Conservation (phyloP, 2,888 invertebrate genomes). For the Cerastis leucographa region DNA sequence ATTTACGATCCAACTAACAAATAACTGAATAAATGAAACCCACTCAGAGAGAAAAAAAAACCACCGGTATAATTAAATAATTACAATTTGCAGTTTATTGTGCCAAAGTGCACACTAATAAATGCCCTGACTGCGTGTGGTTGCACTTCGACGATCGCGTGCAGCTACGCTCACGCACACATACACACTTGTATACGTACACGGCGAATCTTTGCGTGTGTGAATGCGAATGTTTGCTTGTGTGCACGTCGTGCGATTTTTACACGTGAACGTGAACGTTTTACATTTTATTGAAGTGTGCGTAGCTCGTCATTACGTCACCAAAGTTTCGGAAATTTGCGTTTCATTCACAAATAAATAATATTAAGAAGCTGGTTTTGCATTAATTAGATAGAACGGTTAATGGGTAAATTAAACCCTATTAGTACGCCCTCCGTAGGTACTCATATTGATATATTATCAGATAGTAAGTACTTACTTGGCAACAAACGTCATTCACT, state of each 20-base stretch:
- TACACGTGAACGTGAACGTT: constrained; percentile 67
- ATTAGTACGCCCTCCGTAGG: too few species aligned
- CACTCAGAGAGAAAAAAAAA: constrained; percentile 1
- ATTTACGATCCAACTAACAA: constrained; percentile 5
- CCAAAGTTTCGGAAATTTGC: constrained; percentile 53
- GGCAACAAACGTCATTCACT: background rate
- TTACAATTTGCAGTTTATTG: constrained; percentile 3
- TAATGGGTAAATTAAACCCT: constrained; percentile 15
- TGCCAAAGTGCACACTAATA: constrained; percentile 74
- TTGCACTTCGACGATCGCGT: constrained; percentile 81
- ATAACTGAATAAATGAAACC: constrained; percentile 9
- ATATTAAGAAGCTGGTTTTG: background rate
- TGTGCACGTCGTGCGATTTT: constrained; percentile 64
- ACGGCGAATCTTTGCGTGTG: constrained; percentile 49
- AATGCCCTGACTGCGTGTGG: constrained; percentile 81
- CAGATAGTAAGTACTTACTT: too few species aligned
- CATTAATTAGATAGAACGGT: background rate
- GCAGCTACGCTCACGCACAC: constrained; percentile 76
- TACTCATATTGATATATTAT: too few species aligned
- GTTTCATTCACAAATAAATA: constrained; percentile 15
- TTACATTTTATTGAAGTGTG: constrained; percentile 62
- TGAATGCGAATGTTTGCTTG: constrained; percentile 49
- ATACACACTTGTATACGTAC: constrained; percentile 62
- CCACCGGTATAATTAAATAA: constrained; percentile 5
- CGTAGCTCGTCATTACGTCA: constrained; percentile 51